Evolutionary conservation across 1,140 invertebrate species (phyloP).

Genomic region (Drosophila parabipectinata): DNA sequence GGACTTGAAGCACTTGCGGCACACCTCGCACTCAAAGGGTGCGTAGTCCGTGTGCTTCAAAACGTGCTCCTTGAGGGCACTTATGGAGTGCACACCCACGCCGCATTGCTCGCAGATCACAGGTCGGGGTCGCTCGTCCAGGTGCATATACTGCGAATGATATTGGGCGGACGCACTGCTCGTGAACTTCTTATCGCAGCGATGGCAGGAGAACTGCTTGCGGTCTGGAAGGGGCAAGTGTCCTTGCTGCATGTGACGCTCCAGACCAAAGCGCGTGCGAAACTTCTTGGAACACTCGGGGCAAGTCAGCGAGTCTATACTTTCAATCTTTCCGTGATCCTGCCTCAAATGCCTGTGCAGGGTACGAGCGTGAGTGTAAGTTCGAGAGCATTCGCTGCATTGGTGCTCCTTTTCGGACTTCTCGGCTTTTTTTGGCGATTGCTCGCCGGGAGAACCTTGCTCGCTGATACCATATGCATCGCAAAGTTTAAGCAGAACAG

Average conservation of each 20-base stretch:
- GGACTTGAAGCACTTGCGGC: slow-evolving; percentile 84
- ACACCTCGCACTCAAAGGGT: slow-evolving; percentile 84
- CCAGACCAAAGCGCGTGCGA: slow-evolving; percentile 37
- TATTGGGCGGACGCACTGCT: slow-evolving; percentile 66
- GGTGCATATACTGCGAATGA: slow-evolving; percentile 84
- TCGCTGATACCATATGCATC: slow-evolving; percentile 33
- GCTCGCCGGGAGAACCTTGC: neutral
- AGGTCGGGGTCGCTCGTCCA: slow-evolving; percentile 81
- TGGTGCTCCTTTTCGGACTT: slow-evolving; percentile 17
- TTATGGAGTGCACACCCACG: slow-evolving; percentile 83
- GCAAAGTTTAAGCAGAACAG: slow-evolving; percentile 36
- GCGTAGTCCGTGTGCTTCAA: slow-evolving; percentile 84
- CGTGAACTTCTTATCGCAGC: slow-evolving; percentile 75
- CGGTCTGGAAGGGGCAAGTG: slow-evolving; percentile 56
- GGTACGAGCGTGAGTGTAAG: slow-evolving; percentile 32
- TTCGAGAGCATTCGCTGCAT: slow-evolving; percentile 47
- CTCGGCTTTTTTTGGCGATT: neutral
- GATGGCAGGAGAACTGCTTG: slow-evolving; percentile 53
- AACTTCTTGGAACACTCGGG: slow-evolving; percentile 58
- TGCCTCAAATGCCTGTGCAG: slow-evolving; percentile 55
- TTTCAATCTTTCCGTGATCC: slow-evolving; percentile 47
- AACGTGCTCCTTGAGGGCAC: slow-evolving; percentile 84
- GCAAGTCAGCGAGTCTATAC: slow-evolving; percentile 13
- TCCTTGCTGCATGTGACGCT: slow-evolving; percentile 49
- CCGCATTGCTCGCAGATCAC: slow-evolving; percentile 85